Evolutionary conservation across 2,888 invertebrate genomes (phyloP), one percentile per base, ranked within the genome.

Genomic region (Nezara viridula): DNA sequence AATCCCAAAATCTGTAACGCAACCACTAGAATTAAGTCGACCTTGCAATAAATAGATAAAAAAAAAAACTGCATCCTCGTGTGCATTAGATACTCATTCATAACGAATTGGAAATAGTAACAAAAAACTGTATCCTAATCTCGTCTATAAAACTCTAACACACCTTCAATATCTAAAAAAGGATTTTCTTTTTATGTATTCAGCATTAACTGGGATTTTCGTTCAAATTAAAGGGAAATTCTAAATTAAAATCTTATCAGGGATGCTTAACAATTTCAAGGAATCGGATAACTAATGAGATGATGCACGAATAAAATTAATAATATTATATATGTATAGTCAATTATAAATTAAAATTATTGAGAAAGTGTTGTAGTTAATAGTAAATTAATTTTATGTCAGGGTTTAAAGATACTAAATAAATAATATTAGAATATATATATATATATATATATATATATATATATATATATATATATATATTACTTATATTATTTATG

Each of bases 171-270:
- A 60, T 60, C 60, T 14, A 60, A 60, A 55, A 60, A 21, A 10
- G 77, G 40, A 77, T 77, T 77, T 77, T 40, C 24, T 40, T 77
- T 40, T 40, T 37, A 60, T 60, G 60, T 60, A 60, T 60, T 60
- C 27, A 27, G 60, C 27, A 77, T 77, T 77, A 77, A 37, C 21
- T 37, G 21, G 40, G 77, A 37, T 77, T 40, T 77, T 37, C 0
- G 7, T 77, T 24, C 40, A 77, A 77, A 40, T 40, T 40, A 77
- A 77, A 77, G 40, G 19, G 37, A 32, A 40, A 77, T 77, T 21
- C 12, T 14, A 60, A 60, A 14, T 12, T 27, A 14, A 60, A 60
- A 60, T 27, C 60, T 60, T 60, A 60, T 60, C 60, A 27, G 2
- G 10, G 60, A 14, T 14, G 60, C 9, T 24, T 0, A 55, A n/a